These are phyloP conservation scores for Hydrocynus forskahlii DNA, from an alignment of 2,797 vertebrate species.

Conservation along the genomic window DNA sequence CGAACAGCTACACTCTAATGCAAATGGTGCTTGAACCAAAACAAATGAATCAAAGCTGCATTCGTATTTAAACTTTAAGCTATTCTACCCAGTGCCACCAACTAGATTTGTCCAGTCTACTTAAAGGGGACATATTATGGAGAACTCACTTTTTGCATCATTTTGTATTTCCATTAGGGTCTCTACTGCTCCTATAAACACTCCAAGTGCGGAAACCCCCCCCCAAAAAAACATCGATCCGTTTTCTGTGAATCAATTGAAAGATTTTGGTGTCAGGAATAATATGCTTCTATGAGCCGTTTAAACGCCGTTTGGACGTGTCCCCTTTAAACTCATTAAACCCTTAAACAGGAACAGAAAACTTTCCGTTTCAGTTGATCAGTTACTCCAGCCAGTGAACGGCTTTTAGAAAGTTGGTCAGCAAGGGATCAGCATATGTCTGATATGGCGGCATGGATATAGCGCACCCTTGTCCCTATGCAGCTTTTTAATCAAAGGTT, in stretches of 20 bases:
- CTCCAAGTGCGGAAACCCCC: too few relatives aligned
- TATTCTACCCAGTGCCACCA: not conserved
- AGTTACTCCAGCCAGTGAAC: not conserved
- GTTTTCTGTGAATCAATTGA: too few relatives aligned
- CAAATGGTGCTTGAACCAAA: not conserved
- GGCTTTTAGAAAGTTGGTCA: not conserved
- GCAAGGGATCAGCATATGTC: not conserved
- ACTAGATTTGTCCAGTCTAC: not conserved
- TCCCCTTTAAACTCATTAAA: not conserved
- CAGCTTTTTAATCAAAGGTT: conserved; percentile 36
- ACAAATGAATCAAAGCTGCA: not conserved
- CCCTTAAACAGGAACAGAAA: not conserved
- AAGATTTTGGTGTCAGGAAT: too few relatives aligned
- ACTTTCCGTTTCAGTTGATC: not conserved
- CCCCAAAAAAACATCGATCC: too few relatives aligned
- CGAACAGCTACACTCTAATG: not conserved
- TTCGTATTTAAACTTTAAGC: not conserved
- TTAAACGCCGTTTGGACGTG: too few relatives aligned
- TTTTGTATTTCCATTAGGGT: too few relatives aligned
- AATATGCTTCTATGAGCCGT: too few relatives aligned
- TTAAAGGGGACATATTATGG: too few relatives aligned
- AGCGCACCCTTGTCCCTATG: not conserved
- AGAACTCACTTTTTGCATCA: too few relatives aligned
- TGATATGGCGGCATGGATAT: not conserved
- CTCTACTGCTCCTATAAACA: too few relatives aligned